Base-by-base conservation (phyloP, 2,797 vertebrate species). In the Tauraco hartlaubi region DNA sequence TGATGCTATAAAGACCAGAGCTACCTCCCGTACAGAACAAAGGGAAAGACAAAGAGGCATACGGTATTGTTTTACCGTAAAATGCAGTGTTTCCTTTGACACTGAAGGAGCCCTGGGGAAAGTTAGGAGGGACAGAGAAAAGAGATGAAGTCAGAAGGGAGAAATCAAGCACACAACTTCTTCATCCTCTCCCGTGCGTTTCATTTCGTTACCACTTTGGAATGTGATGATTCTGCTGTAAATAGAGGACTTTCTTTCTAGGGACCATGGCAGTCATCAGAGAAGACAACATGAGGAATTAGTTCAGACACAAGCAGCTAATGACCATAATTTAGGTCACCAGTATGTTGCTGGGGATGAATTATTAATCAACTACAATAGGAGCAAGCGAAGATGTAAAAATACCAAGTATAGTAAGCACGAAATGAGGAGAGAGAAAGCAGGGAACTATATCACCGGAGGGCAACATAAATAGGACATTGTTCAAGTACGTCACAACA, bases 401-500 rank as follows among this genome's bases (percentile, higher is more conserved):
- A 91, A 78, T 41, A 37, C 31, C 11, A 8, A 84, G 54, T 48
- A 73, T 15, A 71, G 49, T n/a, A 74, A 91, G 59, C 25, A 89
- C 54, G 58, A 92, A 92, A 82, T 73, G 64, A 83, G 84, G 76
- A 81, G 62, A 80, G 35, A 91, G 83, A 74, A 85, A 67, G 59
- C 28, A 44, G 62, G 37, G 84, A 84, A 68, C 46, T 7, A 28
- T 22, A 61, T 31, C 9, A 33, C 80, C 48, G 51, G 29, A 78
- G 73, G 66, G 41, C 46, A 81, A 73, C 41, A 88, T 66, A 94
- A 93, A 88, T 37, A 92, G 91, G 64, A 84, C 55, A 21, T 12
- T 31, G 26, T 56, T 63, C 52, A 75, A 88, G 33, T 80, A 77
- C 3, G 0, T 51, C 64, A 55, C 8, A 54, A 64, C 92, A 90